Percentiles rank a stretch among this genome's conserved stretches.
Evolutionary conservation across 2,113 vertebrate genomes (phyloP).

Genomic region (Corythaeola cristata): DNA sequence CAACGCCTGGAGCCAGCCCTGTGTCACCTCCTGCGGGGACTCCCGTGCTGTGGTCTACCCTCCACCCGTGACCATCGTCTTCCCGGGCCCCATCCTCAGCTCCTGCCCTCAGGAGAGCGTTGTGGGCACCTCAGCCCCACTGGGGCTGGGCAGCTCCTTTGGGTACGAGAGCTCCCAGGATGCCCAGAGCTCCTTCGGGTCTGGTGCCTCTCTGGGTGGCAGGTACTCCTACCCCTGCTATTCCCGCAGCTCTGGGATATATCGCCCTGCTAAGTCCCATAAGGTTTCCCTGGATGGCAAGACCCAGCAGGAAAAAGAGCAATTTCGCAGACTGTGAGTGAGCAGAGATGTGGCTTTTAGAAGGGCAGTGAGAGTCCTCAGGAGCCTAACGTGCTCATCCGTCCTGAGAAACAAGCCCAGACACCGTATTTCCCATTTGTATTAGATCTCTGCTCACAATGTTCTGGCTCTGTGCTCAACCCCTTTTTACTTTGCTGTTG

Average conservation of each 20-base stretch:
- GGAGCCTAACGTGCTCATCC: neutral
- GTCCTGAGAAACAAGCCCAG: neutral
- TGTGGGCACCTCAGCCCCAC: neutral
- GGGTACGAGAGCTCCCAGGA: neutral
- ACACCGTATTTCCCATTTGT: neutral
- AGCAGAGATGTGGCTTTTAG: neutral
- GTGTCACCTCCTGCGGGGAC: neutral
- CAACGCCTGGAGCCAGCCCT: neutral
- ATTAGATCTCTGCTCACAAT: neutral
- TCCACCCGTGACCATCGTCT: neutral
- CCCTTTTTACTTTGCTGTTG: neutral
- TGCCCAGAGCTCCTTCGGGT: neutral
- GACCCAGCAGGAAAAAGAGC: neutral
- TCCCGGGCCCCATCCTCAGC: constrained; percentile 32
- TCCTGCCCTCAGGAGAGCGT: constrained; percentile 22
- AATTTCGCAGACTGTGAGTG: neutral
- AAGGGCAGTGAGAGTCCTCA: neutral
- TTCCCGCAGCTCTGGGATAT: neutral
- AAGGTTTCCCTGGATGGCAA: neutral
- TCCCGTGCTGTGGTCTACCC: neutral
- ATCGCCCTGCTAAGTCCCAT: neutral
- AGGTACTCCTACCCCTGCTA: neutral
- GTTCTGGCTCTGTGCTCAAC: neutral
- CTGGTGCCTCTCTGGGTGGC: accelerated
- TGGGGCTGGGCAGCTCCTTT: neutral